These are phyloP conservation scores for Lipophrys pholis DNA, from an alignment of 2,113 vertebrate species.

Conservation along the genomic window DNA sequence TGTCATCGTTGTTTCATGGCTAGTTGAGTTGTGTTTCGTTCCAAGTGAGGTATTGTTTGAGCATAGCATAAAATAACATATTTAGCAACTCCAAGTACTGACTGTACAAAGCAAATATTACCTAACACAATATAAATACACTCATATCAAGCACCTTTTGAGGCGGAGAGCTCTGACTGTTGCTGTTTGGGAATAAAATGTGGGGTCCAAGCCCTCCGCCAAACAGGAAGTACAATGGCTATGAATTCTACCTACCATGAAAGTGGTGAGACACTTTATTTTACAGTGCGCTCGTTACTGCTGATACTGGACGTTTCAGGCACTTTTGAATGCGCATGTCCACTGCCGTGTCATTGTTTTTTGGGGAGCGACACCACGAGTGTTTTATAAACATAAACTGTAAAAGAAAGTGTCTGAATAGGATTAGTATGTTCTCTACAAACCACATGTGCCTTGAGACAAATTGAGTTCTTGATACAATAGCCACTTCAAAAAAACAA, in stretches of 20 bases:
- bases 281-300: slow-evolving; percentile 54
- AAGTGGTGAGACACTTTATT: slow-evolving; percentile 71
- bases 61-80: slow-evolving; percentile 72
- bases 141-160: slow-evolving; percentile 73
- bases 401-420: slow-evolving; percentile 75
- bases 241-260: slow-evolving; percentile 65
- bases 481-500: slow-evolving; percentile 67
- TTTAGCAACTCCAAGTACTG: slow-evolving; percentile 73
- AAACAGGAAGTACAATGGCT: slow-evolving; percentile 63
- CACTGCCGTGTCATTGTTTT: slow-evolving; percentile 23
- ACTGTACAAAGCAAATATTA: slow-evolving; percentile 75
- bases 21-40: slow-evolving; percentile 82
- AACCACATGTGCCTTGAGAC: slow-evolving; percentile 74
- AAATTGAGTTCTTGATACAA: slow-evolving; percentile 69
- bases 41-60: slow-evolving; percentile 88
- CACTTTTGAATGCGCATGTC: slow-evolving; percentile 29
- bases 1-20: slow-evolving; percentile 79
- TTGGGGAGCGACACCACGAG: slow-evolving; percentile 27
- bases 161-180: slow-evolving; percentile 64
- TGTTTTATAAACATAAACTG: slow-evolving; percentile 46
- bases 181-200: slow-evolving; percentile 55
- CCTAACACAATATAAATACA: slow-evolving; percentile 82
- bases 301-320: slow-evolving; percentile 53
- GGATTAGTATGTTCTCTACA: slow-evolving; percentile 69
- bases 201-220: slow-evolving; percentile 58